phyloP scores from a whole-genome alignment of 1,140 invertebrate genomes.

The Aradophagus sp. region DNA sequence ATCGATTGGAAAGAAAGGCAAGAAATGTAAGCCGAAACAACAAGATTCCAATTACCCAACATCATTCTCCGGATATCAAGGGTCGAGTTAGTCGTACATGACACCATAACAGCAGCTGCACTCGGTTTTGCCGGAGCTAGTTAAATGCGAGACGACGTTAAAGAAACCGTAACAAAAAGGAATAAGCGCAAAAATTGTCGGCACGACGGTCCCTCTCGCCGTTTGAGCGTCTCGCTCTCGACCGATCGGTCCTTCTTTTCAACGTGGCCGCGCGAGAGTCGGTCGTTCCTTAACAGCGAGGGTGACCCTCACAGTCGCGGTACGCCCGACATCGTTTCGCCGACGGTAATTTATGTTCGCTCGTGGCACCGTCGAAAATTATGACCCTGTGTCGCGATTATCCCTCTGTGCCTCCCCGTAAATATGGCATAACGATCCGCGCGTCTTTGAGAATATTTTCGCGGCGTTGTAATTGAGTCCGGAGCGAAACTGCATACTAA shows the following conservation, averaged over 20 bases:
- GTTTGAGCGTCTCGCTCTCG: conserved; percentile 2
- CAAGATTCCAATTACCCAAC: conserved; percentile 57
- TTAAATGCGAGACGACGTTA: conserved; percentile 57
- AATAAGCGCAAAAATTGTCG: conserved; percentile 44
- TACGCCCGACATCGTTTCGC: conserved; percentile 42
- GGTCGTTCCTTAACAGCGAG: conserved; percentile 20
- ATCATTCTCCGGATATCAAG: conserved; percentile 56
- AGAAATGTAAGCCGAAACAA: conserved; percentile 43
- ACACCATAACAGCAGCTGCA: conserved; percentile 56
- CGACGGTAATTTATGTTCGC: conserved; percentile 56
- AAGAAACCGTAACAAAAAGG: conserved; percentile 50
- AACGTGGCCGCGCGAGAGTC: neutral
- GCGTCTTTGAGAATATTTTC: conserved; percentile 47
- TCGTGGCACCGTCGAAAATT: conserved; percentile 54
- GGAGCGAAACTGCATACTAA: conserved; percentile 35
- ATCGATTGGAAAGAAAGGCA: conserved; percentile 36
- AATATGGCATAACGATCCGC: conserved; percentile 51
- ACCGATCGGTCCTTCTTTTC: conserved; percentile 10
- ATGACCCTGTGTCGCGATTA: conserved; percentile 54
- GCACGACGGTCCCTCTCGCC: conserved; percentile 10
- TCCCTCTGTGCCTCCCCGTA: conserved; percentile 52
- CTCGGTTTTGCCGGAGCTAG: conserved; percentile 40
- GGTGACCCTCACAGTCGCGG: conserved; percentile 25
- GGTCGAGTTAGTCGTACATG: conserved; percentile 56
- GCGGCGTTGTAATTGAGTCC: conserved; percentile 48